Percentiles rank a stretch among this genome's conserved stretches.
phyloP scores from a whole-genome alignment of 2,113 vertebrate genomes.

The Mesoclemmys tuberculata region DNA sequence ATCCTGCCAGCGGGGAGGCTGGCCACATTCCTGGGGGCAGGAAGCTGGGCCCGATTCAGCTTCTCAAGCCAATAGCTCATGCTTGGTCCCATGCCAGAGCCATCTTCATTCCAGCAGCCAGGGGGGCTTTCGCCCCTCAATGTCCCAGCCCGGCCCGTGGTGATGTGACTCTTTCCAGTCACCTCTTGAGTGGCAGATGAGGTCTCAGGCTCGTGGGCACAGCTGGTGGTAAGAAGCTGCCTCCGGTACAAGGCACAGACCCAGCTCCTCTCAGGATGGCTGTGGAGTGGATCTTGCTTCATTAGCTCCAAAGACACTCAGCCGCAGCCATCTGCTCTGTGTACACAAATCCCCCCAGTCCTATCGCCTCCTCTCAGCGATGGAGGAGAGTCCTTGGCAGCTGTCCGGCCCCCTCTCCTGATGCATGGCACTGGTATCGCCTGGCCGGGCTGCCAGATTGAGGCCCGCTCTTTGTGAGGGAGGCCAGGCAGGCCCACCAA shows the following conservation, averaged over 20 bases:
- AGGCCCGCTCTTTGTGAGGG: too few relatives aligned
- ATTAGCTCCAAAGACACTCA: not conserved
- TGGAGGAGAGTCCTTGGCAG: not conserved
- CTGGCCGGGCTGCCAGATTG: too few relatives aligned
- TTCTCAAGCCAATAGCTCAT: not conserved
- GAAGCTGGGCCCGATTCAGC: not conserved
- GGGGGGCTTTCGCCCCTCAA: not conserved
- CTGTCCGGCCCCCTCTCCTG: not conserved
- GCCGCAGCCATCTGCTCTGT: not conserved
- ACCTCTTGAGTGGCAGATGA: not conserved
- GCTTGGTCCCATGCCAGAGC: not conserved
- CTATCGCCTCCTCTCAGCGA: not conserved
- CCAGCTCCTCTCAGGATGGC: not conserved
- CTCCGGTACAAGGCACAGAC: not conserved
- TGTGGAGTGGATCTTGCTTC: not conserved
- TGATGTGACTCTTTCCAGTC: not conserved
- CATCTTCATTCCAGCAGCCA: not conserved
- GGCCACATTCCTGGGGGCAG: not conserved
- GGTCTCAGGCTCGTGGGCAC: not conserved
- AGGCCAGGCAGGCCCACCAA: not conserved
- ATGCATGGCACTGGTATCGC: not conserved
- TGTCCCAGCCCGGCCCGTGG: not conserved
- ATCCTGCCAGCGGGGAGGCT: not conserved
- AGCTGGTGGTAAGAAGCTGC: not conserved
- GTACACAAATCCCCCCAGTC: not conserved